Evolutionary conservation across 2,888 invertebrate genomes (phyloP).

Genomic region (Dione juno): DNA sequence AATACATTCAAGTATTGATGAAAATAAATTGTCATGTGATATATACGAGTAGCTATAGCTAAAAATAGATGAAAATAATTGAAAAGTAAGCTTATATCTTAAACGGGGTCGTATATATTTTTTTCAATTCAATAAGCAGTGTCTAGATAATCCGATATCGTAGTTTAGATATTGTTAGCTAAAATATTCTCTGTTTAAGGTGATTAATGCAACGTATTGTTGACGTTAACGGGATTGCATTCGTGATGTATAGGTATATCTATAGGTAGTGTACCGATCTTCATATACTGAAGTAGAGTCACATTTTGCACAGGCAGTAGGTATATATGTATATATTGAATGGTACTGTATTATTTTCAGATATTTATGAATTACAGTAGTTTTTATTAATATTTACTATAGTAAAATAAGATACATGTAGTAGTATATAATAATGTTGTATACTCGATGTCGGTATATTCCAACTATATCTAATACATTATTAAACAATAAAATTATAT

Average conservation of each 20-base stretch:
- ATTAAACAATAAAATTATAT: neutral
- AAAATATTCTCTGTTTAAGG: constrained; percentile 34
- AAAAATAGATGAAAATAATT: no score
- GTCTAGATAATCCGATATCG: constrained; percentile 23
- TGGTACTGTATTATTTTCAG: neutral
- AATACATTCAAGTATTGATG: no score
- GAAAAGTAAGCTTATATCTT: neutral
- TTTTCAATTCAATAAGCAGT: constrained; percentile 28
- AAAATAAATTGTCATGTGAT: no score
- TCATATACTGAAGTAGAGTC: constrained; percentile 14
- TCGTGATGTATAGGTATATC: constrained; percentile 51
- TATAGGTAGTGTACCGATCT: constrained; percentile 47
- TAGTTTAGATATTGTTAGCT: constrained; percentile 32
- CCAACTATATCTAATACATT: neutral
- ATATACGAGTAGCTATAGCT: no score
- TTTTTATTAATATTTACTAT: neutral
- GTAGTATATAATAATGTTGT: neutral
- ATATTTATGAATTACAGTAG: neutral
- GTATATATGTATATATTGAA: neutral
- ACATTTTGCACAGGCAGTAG: neutral
- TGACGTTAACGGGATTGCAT: constrained; percentile 56
- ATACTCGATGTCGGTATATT: neutral
- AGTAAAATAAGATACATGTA: neutral
- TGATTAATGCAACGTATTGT: constrained; percentile 50
- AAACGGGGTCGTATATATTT: neutral